Evolutionary conservation across 1,140 invertebrate genomes (phyloP).

Genomic region (Saccostrea echinata): DNA sequence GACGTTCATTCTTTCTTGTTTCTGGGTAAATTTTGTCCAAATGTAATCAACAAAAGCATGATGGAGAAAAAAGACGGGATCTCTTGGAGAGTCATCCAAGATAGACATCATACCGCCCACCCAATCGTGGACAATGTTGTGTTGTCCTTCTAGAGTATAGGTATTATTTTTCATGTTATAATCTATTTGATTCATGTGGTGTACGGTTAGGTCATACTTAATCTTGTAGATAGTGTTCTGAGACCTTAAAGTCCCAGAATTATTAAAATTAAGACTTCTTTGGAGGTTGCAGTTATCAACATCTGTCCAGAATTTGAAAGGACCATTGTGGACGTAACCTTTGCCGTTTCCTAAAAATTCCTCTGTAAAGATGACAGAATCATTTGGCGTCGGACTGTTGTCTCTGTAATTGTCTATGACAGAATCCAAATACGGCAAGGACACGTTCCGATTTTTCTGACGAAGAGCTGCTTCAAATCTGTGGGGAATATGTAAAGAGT

Average conservation of each 20-base stretch:
- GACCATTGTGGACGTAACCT: no score
- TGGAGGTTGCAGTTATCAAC: no score
- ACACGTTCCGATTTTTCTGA: no score
- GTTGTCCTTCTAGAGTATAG: constrained; percentile 54
- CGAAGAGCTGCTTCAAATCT: no score
- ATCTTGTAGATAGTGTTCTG: neutral
- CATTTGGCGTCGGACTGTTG: no score
- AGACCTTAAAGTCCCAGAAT: neutral
- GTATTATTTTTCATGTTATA: constrained; percentile 33
- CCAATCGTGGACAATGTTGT: constrained; percentile 58
- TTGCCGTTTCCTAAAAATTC: no score
- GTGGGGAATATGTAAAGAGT: no score
- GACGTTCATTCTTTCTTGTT: constrained; percentile 57
- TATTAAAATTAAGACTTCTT: no score
- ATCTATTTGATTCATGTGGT: constrained; percentile 1
- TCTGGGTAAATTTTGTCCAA: constrained; percentile 77
- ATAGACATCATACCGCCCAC: constrained; percentile 60
- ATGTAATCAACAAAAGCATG: constrained; percentile 78
- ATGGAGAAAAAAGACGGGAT: constrained; percentile 66
- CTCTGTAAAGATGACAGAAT: no score
- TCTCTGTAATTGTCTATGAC: no score
- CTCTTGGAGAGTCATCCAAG: constrained; percentile 52
- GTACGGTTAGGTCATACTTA: neutral
- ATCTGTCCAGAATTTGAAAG: no score
- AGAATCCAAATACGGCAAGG: no score